phyloP scores from a whole-genome alignment of 2,888 invertebrate species.

The Drosophila cognata region DNA sequence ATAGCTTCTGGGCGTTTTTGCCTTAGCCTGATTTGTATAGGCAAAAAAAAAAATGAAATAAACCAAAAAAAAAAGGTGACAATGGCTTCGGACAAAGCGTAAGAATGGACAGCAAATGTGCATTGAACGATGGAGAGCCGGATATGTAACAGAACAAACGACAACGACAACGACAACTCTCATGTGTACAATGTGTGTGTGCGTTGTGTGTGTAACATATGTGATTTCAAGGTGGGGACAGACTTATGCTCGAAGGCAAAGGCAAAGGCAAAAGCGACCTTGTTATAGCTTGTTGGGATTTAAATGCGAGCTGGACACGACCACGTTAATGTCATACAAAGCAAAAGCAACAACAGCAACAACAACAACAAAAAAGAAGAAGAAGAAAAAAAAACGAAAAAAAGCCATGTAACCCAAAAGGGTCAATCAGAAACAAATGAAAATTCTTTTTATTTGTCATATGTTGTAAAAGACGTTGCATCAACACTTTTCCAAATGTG shows the following conservation, averaged over 20 bases:
- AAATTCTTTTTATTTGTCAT: constrained; percentile 25
- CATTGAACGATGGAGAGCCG: constrained; percentile 51
- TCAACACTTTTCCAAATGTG: constrained; percentile 33
- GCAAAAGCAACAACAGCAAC: not conserved
- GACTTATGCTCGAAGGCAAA: constrained; percentile 6
- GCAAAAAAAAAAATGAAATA: constrained; percentile 12
- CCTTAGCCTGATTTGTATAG: constrained; percentile 32
- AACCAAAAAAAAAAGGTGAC: constrained; percentile 69
- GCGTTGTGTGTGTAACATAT: constrained; percentile 41
- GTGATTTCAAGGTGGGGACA: constrained; percentile 30
- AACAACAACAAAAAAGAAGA: constrained; percentile 3
- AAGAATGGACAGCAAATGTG: constrained; percentile 71
- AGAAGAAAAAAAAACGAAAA: not conserved
- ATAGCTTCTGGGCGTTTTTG: constrained; percentile 29
- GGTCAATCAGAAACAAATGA: constrained; percentile 49
- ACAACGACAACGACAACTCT: constrained; percentile 35
- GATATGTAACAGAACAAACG: constrained; percentile 20
- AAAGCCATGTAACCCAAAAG: constrained; percentile 25
- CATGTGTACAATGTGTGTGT: constrained; percentile 19
- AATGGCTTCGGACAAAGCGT: constrained; percentile 62
- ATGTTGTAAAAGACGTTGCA: constrained; percentile 24
- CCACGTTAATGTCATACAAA: constrained; percentile 32
- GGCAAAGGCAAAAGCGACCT: not conserved
- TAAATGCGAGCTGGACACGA: constrained; percentile 35
- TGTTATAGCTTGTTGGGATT: constrained; percentile 17